Evolutionary conservation across 2,888 invertebrate species (phyloP).

Genomic region (Hydrotaea diabolus): DNA sequence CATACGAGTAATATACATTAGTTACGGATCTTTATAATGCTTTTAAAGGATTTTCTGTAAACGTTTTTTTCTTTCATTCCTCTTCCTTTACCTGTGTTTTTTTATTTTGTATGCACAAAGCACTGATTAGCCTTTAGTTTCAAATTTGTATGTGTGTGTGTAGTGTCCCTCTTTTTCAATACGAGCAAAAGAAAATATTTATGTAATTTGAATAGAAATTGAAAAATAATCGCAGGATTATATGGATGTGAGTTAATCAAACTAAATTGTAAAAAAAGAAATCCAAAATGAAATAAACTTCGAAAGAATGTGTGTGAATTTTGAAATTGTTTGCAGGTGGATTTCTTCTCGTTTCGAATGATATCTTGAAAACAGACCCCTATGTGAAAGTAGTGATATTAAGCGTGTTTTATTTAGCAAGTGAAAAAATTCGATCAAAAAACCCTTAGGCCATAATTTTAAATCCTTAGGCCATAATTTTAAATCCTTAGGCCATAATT

Average conservation of each 20-base stretch:
- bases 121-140: conserved; percentile 49
- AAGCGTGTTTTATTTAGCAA: too few relatives aligned
- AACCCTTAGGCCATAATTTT: too few relatives aligned
- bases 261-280: not conserved
- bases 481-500: too few relatives aligned
- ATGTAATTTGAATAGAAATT: conserved; percentile 27
- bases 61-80: not conserved
- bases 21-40: conserved; percentile 31
- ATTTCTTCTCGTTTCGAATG: too few relatives aligned
- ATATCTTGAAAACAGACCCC: too few relatives aligned
- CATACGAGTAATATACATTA: conserved; percentile 7
- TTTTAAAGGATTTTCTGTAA: conserved; percentile 20
- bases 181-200: not conserved
- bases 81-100: conserved; percentile 11
- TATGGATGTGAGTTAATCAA: conserved; percentile 10
- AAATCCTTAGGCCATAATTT: too few relatives aligned
- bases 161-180: conserved; percentile 16
- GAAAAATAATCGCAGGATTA: conserved; percentile 10
- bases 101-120: conserved; percentile 47
- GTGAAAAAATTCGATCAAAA: too few relatives aligned
- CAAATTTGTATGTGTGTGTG: conserved; percentile 27
- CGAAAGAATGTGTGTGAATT: not conserved
- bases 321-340: not conserved
- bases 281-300: not conserved
- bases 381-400: too few relatives aligned